Percentiles rank a stretch among this genome's conserved stretches.
These are phyloP conservation scores for Anaspis maculata DNA, from an alignment of 2,888 invertebrate species.

Conservation along the genomic window DNA sequence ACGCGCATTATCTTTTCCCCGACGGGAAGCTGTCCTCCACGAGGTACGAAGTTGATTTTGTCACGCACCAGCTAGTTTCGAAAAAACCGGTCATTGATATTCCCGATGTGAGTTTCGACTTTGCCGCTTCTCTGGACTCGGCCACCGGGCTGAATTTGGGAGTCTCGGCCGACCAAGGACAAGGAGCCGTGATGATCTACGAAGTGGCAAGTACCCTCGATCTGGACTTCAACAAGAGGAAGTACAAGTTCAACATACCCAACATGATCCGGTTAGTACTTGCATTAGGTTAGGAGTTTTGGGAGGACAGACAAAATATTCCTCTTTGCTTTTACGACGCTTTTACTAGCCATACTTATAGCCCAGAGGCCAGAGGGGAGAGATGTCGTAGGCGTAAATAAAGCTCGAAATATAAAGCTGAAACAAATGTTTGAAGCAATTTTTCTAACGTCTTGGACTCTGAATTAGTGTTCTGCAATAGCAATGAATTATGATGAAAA, in stretches of 20 bases:
- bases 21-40: conserved; percentile 20
- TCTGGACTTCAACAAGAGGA: background rate
- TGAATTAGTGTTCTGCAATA: too few species aligned
- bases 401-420: too few species aligned
- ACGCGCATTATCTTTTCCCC: conserved; percentile 8
- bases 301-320: too few species aligned
- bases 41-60: conserved; percentile 30
- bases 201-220: conserved; percentile 22
- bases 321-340: too few species aligned
- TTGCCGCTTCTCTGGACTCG: too few species aligned
- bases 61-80: conserved; percentile 28
- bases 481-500: too few species aligned
- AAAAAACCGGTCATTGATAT: conserved; percentile 23
- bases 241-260: conserved; percentile 24
- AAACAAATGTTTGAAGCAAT: too few species aligned
- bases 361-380: too few species aligned
- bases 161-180: conserved; percentile 15
- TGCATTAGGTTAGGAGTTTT: too few species aligned
- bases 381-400: too few species aligned
- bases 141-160: conserved; percentile 23
- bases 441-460: too few species aligned
- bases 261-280: conserved; percentile 37
- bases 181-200: conserved; percentile 21
- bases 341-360: too few species aligned
- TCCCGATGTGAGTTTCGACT: conserved; percentile 21